These are phyloP conservation scores for Agonopterix arenella DNA, from an alignment of 2,888 invertebrate genomes.

Conservation along the genomic window DNA sequence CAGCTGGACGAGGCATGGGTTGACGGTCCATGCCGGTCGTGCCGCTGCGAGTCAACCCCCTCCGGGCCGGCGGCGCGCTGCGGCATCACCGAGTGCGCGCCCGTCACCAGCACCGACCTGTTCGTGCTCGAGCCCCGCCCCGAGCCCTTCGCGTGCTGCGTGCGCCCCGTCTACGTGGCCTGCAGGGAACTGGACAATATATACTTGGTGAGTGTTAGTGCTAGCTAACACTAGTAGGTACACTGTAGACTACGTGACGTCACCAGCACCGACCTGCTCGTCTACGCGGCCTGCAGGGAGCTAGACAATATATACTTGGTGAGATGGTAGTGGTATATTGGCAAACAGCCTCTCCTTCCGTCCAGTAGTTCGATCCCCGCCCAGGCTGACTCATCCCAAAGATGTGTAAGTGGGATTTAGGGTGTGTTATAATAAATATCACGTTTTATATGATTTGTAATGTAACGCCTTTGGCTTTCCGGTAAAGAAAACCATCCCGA, in stretches of 20 bases:
- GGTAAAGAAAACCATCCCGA: no score
- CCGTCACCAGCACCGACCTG: slow-evolving; percentile 58
- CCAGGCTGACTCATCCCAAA: no score
- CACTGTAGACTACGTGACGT: no score
- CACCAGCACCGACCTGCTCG: no score
- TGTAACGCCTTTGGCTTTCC: no score
- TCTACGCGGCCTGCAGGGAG: slow-evolving; percentile 77
- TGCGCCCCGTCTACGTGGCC: slow-evolving; percentile 71
- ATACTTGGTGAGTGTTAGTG: slow-evolving; percentile 51
- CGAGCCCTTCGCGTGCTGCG: slow-evolving; percentile 80
- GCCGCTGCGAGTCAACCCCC: slow-evolving; percentile 66
- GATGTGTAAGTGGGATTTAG: no score
- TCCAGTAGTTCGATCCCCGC: no score
- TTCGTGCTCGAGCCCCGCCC: slow-evolving; percentile 74
- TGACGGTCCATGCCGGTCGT: slow-evolving; percentile 83
- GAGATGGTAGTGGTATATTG: no score
- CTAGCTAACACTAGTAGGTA: no score
- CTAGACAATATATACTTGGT: slow-evolving; percentile 65
- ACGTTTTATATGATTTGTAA: no score
- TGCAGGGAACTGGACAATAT: slow-evolving; percentile 70
- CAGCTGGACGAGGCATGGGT: slow-evolving; percentile 79
- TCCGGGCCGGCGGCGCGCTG: slow-evolving; percentile 53
- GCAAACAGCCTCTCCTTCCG: no score
- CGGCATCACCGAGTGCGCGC: slow-evolving; percentile 68
- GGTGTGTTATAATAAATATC: no score